These are phyloP conservation scores for Eulemur albifrons DNA, from an alignment of 2,797 vertebrate species.

Conservation along the genomic window DNA sequence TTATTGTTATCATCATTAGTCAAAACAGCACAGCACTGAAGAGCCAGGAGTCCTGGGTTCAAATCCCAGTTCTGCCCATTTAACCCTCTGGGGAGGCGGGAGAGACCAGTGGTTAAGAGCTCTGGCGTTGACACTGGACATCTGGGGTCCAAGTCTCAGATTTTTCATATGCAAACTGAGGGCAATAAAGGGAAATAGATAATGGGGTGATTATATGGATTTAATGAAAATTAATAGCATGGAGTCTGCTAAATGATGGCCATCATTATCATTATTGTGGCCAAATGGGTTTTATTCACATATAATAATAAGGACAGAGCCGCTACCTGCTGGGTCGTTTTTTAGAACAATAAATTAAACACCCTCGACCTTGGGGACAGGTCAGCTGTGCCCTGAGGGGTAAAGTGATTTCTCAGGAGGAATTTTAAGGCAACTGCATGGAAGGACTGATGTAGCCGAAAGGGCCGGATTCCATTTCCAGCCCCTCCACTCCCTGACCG, in stretches of 20 bases:
- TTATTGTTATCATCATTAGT: neutral
- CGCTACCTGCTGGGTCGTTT: neutral
- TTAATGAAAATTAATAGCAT: neutral
- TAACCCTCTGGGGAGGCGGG: neutral
- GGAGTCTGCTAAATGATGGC: neutral
- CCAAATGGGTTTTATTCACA: neutral
- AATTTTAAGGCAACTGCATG: neutral
- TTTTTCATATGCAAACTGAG: neutral
- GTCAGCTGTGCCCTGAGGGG: neutral
- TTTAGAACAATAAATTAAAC: neutral
- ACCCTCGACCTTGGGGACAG: neutral
- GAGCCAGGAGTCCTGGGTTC: neutral
- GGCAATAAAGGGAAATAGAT: neutral
- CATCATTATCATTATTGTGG: neutral
- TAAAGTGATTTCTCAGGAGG: neutral
- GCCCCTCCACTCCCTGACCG: fast-evolving
- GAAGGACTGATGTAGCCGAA: neutral
- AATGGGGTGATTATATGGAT: neutral
- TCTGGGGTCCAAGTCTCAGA: neutral
- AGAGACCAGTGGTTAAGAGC: neutral
- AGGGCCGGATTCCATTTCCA: neutral
- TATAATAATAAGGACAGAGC: neutral
- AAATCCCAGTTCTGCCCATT: neutral
- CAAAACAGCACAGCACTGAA: neutral
- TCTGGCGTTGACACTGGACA: neutral